phyloP scores from a whole-genome alignment of 2,888 invertebrate genomes.

The Crepidodera aurea region DNA sequence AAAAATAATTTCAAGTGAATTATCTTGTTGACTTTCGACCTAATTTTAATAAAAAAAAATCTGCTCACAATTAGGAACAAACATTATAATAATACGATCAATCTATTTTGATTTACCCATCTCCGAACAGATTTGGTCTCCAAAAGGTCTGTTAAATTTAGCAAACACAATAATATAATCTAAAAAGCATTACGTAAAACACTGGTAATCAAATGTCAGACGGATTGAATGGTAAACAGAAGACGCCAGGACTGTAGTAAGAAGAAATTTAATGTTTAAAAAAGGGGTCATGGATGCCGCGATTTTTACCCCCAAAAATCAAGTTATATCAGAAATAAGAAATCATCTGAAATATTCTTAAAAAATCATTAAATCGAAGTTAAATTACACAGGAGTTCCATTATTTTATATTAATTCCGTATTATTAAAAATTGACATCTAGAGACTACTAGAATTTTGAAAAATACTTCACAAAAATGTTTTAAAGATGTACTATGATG shows the following conservation, averaged over 20 bases:
- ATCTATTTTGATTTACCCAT: constrained; percentile 9
- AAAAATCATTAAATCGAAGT: too few species aligned
- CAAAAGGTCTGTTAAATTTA: constrained; percentile 23
- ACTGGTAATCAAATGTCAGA: constrained; percentile 17
- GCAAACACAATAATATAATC: constrained; percentile 29
- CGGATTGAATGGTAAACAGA: background rate
- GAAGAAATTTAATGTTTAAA: background rate
- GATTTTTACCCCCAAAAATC: too few species aligned
- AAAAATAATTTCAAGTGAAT: background rate
- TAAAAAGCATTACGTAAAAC: constrained; percentile 32
- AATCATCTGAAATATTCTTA: too few species aligned
- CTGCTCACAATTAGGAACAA: constrained; percentile 1
- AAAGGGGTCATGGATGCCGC: too few species aligned
- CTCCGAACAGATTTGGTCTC: constrained; percentile 23
- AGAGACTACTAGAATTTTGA: too few species aligned
- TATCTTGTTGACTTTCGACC: background rate
- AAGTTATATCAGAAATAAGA: too few species aligned
- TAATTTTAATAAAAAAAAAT: constrained; percentile 8
- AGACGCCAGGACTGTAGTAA: background rate
- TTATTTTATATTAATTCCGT: too few species aligned
- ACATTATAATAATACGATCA: constrained; percentile 3
- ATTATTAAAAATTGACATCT: too few species aligned
- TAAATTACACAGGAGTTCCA: too few species aligned
- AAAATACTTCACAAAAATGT: too few species aligned
- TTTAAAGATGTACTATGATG: too few species aligned